These are phyloP conservation scores for Suncus etruscus DNA, from an alignment of 2,113 vertebrate genomes.

Conservation along the genomic window DNA sequence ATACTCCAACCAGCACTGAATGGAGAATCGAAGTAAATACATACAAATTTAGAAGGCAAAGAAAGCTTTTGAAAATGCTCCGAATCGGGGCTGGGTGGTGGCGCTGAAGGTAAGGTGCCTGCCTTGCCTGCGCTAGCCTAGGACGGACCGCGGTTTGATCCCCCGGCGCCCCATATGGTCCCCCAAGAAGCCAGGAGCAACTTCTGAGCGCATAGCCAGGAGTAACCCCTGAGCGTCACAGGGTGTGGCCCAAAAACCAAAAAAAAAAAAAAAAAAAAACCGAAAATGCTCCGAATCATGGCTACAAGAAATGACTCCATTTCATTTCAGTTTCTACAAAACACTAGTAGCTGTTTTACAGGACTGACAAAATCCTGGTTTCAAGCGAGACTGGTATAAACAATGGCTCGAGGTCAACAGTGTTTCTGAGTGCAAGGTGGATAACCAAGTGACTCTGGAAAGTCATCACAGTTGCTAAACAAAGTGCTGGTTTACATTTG, in stretches of 20 bases:
- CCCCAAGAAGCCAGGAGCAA: too few species aligned
- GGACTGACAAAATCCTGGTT: slow-evolving; percentile 34
- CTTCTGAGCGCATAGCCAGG: too few species aligned
- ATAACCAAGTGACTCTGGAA: slow-evolving; percentile 50
- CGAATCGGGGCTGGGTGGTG: too few species aligned
- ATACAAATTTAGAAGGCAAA: slow-evolving; percentile 44
- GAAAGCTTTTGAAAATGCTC: slow-evolving; percentile 8
- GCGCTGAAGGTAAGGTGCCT: too few species aligned
- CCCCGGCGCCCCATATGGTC: too few species aligned
- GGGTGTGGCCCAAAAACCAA: too few species aligned
- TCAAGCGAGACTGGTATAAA: slow-evolving; percentile 46
- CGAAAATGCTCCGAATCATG: slow-evolving; percentile 23
- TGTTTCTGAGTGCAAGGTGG: slow-evolving; percentile 48
- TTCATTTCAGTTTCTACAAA: slow-evolving; percentile 54
- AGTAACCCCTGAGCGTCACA: too few species aligned
- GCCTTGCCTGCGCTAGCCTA: too few species aligned
- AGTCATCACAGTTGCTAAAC: slow-evolving; percentile 57
- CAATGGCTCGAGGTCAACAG: slow-evolving; percentile 15
- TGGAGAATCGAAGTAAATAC: slow-evolving; percentile 56
- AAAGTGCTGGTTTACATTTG: slow-evolving; percentile 60
- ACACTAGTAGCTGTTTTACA: slow-evolving; percentile 50
- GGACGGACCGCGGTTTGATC: too few species aligned
- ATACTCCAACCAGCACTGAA: neutral
- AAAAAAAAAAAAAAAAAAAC: too few species aligned
- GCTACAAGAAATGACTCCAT: slow-evolving; percentile 40